These are phyloP conservation scores for Drosophila guanche DNA, from an alignment of 1,140 invertebrate species.

Conservation along the genomic window DNA sequence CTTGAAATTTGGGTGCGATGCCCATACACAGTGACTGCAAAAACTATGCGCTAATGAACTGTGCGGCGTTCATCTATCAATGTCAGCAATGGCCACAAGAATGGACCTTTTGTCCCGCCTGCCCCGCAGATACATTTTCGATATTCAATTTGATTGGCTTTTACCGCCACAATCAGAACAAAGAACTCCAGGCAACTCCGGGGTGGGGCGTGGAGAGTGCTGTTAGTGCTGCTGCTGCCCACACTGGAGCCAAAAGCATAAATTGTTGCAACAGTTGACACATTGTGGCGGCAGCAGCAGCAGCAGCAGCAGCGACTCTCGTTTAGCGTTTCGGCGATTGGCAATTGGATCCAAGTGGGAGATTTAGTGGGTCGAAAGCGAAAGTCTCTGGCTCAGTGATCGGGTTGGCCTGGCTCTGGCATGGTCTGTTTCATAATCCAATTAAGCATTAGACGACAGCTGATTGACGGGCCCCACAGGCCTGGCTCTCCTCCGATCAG, in stretches of 20 bases:
- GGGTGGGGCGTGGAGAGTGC: slow-evolving; percentile 17
- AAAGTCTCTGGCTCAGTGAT: slow-evolving; percentile 59
- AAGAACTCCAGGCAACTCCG: slow-evolving; percentile 27
- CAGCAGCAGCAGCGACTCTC: neutral
- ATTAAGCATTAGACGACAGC: slow-evolving; percentile 78
- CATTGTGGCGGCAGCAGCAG: slow-evolving; percentile 12
- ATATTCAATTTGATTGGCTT: slow-evolving; percentile 67
- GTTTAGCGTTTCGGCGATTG: slow-evolving; percentile 34
- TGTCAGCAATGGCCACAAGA: slow-evolving; percentile 64
- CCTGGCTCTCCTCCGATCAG: neutral
- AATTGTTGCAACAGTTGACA: slow-evolving; percentile 51
- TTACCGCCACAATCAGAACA: slow-evolving; percentile 60
- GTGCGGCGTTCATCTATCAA: slow-evolving; percentile 72
- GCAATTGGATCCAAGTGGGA: slow-evolving; percentile 44
- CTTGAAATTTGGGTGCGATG: slow-evolving; percentile 56
- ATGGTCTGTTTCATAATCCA: slow-evolving; percentile 70
- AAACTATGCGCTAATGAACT: slow-evolving; percentile 77
- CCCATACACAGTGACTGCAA: slow-evolving; percentile 59
- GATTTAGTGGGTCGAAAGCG: slow-evolving; percentile 57
- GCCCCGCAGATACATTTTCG: slow-evolving; percentile 56
- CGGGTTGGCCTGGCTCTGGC: slow-evolving; percentile 17
- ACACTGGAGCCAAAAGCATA: slow-evolving; percentile 53
- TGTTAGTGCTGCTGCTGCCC: slow-evolving; percentile 27
- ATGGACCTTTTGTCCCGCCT: slow-evolving; percentile 58
- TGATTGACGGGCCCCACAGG: slow-evolving; percentile 60